These are phyloP conservation scores for Malurus cyaneus DNA, from an alignment of 2,113 vertebrate species.

Conservation along the genomic window DNA sequence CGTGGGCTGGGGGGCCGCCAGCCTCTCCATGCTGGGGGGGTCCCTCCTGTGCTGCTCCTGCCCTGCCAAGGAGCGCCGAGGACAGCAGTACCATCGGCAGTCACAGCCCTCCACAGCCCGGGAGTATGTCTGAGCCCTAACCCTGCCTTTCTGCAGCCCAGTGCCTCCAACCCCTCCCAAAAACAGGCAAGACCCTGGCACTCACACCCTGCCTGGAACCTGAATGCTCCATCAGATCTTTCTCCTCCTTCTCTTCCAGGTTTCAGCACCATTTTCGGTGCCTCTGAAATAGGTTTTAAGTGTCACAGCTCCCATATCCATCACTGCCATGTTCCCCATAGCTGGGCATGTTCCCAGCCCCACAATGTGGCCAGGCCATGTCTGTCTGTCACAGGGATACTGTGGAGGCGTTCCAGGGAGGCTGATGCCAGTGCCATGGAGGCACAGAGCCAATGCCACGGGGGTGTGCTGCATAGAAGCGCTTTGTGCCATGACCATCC, in stretches of 20 bases:
- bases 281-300: neutral
- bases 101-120: conserved; percentile 84
- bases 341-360: neutral
- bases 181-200: rapidly evolving
- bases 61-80: conserved; percentile 79
- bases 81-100: conserved; percentile 88
- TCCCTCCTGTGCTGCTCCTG: conserved; percentile 95
- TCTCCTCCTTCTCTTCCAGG: neutral
- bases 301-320: rapidly evolving
- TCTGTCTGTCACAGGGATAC: neutral
- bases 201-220: neutral
- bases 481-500: neutral
- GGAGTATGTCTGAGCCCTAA: conserved; percentile 89
- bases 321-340: neutral
- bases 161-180: neutral
- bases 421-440: neutral
- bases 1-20: conserved; percentile 89
- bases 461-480: neutral
- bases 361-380: rapidly evolving
- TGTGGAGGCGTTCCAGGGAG: neutral
- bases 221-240: neutral
- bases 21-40: conserved; percentile 88
- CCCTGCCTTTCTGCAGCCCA: neutral
- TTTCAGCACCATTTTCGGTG: neutral
- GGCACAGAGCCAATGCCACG: neutral